These are phyloP conservation scores for Venusia cambrica DNA, from an alignment of 2,888 invertebrate genomes.

Conservation along the genomic window DNA sequence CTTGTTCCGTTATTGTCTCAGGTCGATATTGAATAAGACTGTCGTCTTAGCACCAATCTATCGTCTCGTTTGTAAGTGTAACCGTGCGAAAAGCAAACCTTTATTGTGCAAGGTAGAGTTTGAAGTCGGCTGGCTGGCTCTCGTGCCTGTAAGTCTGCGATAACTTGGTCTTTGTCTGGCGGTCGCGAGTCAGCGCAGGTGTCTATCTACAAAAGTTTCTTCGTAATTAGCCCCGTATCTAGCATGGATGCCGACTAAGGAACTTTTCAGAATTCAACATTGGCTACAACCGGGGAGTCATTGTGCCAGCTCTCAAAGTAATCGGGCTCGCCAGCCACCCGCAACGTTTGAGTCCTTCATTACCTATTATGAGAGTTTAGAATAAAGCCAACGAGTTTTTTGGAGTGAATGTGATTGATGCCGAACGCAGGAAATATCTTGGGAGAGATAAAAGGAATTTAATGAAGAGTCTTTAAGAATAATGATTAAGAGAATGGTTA, in stretches of 20 bases:
- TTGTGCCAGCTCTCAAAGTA: conserved; percentile 75
- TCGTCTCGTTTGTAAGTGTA: conserved; percentile 38
- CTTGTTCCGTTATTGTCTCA: conserved; percentile 50
- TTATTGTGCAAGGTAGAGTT: conserved; percentile 43
- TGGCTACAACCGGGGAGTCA: conserved; percentile 71
- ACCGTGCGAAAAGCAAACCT: conserved; percentile 43
- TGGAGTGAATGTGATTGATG: conserved; percentile 80
- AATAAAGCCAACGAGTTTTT: conserved; percentile 81
- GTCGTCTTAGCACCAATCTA: conserved; percentile 54
- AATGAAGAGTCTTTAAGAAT: conserved; percentile 81
- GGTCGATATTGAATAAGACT: conserved; percentile 61
- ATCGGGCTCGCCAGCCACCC: conserved; percentile 72
- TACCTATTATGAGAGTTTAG: conserved; percentile 81
- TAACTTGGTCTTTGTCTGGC: conserved; percentile 77
- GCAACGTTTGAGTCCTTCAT: conserved; percentile 76
- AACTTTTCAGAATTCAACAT: conserved; percentile 76
- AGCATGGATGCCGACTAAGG: conserved; percentile 70
- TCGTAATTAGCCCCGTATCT: conserved; percentile 77
- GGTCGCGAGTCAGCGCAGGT: conserved; percentile 73
- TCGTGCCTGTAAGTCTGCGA: conserved; percentile 69
- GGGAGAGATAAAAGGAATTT: conserved; percentile 80
- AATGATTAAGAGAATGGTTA: conserved; percentile 80
- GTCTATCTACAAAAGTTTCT: conserved; percentile 79
- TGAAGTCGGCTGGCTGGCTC: conserved; percentile 43
- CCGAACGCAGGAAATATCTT: conserved; percentile 76